Evolutionary conservation across 1,140 invertebrate genomes (phyloP).

Genomic region (Musca domestica): DNA sequence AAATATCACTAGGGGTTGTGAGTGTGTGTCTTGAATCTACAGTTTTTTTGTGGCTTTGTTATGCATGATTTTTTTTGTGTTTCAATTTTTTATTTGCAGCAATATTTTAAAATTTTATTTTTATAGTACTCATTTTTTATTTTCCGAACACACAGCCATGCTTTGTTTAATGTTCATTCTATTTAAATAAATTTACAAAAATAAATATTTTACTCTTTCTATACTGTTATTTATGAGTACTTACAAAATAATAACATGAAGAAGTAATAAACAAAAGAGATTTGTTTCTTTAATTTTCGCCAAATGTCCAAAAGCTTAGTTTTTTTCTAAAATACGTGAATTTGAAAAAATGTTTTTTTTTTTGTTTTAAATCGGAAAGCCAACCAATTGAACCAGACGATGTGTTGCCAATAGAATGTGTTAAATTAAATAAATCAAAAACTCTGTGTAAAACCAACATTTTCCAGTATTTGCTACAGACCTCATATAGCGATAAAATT

Average conservation of each 20-base stretch:
- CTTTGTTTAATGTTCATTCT: conserved; percentile 40
- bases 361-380: too few species aligned
- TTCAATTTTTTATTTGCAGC: conserved; percentile 7
- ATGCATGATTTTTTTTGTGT: conserved; percentile 12
- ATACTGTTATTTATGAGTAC: background rate
- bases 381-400: too few species aligned
- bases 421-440: too few species aligned
- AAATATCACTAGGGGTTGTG: conserved; percentile 15
- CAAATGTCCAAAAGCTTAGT: background rate
- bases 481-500: too few species aligned
- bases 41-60: background rate
- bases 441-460: too few species aligned
- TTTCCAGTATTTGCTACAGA: too few species aligned
- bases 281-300: background rate
- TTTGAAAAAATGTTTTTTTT: too few species aligned
- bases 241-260: background rate
- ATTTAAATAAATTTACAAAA: conserved; percentile 15
- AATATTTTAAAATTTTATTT: conserved; percentile 15
- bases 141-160: conserved; percentile 53
- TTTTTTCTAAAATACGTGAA: too few species aligned
- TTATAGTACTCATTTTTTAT: conserved; percentile 31
- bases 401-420: too few species aligned
- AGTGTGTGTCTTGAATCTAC: background rate
- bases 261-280: background rate
- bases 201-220: background rate